Conservation (phyloP, 1,140 invertebrate genomes). For the Protaetia brevitarsis region DNA sequence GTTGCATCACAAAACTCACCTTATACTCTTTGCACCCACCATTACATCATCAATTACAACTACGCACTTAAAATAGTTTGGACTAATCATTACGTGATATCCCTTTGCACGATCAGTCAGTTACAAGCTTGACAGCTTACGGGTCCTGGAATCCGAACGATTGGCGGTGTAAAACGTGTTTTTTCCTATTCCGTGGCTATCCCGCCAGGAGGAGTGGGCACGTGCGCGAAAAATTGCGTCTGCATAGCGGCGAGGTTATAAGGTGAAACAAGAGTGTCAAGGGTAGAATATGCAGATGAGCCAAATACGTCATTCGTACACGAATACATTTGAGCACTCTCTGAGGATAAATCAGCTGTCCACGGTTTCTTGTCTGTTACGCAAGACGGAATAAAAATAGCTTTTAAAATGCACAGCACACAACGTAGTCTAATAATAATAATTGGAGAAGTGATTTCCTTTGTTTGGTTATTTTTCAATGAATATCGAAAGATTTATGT, state of each 20-base stretch:
- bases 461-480: no score
- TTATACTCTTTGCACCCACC: not conserved
- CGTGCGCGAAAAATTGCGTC: not conserved
- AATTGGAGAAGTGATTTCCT: not conserved
- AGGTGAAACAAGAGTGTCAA: not conserved
- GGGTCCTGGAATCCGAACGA: not conserved
- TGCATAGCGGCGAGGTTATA: not conserved
- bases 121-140: conserved; percentile 11
- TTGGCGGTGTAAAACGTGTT: not conserved
- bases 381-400: not conserved
- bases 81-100: not conserved
- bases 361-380: conserved; percentile 17
- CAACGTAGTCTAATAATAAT: no score
- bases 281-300: not conserved
- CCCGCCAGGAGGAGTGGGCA: not conserved
- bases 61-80: no score
- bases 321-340: no score
- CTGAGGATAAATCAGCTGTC: conserved; percentile 20
- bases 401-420: not conserved
- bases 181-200: not conserved
- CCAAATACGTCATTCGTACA: no score
- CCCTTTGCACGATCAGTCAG: not conserved
- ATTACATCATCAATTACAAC: not conserved
- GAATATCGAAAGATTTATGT: no score
- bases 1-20: not conserved